Evolutionary conservation across 2,113 vertebrate species (phyloP).

Genomic region (Pseudonaja textilis): DNA sequence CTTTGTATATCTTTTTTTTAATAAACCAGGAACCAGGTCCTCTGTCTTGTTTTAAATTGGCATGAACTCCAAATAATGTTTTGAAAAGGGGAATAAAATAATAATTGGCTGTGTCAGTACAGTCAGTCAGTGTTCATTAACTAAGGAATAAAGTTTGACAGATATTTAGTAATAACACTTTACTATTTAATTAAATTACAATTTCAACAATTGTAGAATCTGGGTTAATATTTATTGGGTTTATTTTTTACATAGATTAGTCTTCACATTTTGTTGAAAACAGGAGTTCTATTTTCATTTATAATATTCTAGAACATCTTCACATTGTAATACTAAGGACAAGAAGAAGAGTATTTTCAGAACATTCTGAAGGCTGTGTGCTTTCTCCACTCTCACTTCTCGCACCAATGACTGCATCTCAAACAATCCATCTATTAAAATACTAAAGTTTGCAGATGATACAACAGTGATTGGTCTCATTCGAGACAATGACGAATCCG

Average conservation of each 20-base stretch:
- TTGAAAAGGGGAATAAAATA: neutral
- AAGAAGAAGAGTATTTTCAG: slow-evolving; percentile 7
- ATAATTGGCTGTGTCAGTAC: neutral
- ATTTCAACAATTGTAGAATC: neutral
- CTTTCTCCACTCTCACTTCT: no score
- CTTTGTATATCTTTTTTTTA: neutral
- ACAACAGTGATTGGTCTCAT: no score
- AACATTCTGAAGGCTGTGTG: neutral
- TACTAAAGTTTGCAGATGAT: no score
- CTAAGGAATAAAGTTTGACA: neutral
- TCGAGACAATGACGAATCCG: no score
- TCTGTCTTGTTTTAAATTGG: neutral
- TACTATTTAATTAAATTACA: neutral
- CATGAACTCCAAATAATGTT: neutral
- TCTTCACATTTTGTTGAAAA: neutral
- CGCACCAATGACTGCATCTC: no score
- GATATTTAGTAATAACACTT: neutral
- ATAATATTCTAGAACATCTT: neutral
- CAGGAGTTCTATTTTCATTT: neutral
- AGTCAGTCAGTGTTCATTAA: neutral
- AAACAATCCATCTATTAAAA: no score
- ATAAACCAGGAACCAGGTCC: neutral
- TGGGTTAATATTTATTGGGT: neutral
- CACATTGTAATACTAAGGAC: neutral
- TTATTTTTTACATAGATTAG: neutral